These are phyloP conservation scores for Odocoileus virginianus DNA, from an alignment of 2,113 vertebrate species.

Conservation along the genomic window DNA sequence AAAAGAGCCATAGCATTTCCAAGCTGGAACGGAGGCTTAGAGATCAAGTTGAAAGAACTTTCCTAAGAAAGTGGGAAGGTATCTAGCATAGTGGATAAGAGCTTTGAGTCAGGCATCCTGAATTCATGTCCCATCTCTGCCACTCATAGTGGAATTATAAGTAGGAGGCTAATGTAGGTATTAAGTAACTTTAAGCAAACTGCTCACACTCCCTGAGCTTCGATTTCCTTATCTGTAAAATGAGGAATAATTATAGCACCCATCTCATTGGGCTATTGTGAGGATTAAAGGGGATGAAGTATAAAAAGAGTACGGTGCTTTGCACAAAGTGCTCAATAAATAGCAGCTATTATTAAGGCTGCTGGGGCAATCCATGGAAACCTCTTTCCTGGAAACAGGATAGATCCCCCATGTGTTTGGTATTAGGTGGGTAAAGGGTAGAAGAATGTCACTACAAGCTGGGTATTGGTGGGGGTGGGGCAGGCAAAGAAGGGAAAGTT, in stretches of 20 bases:
- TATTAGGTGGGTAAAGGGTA: neutral
- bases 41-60: neutral
- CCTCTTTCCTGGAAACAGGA: slow-evolving; percentile 25
- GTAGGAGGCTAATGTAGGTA: neutral
- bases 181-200: slow-evolving; percentile 46
- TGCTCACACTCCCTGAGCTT: slow-evolving; percentile 10
- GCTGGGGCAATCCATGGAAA: neutral
- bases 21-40: neutral
- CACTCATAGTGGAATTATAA: neutral
- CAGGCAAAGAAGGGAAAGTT: neutral
- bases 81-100: neutral
- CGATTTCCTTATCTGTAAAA: slow-evolving; percentile 49
- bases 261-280: neutral
- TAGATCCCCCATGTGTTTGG: neutral
- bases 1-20: neutral
- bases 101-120: neutral
- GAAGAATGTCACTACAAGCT: neutral
- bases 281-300: slow-evolving; percentile 14
- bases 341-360: slow-evolving; percentile 24
- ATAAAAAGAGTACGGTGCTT: neutral
- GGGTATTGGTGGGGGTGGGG: neutral
- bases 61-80: neutral
- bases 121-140: neutral
- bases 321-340: slow-evolving; percentile 13
- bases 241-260: slow-evolving; percentile 23